phyloP scores from a whole-genome alignment of 2,113 vertebrate species.

The Alligator sinensis region DNA sequence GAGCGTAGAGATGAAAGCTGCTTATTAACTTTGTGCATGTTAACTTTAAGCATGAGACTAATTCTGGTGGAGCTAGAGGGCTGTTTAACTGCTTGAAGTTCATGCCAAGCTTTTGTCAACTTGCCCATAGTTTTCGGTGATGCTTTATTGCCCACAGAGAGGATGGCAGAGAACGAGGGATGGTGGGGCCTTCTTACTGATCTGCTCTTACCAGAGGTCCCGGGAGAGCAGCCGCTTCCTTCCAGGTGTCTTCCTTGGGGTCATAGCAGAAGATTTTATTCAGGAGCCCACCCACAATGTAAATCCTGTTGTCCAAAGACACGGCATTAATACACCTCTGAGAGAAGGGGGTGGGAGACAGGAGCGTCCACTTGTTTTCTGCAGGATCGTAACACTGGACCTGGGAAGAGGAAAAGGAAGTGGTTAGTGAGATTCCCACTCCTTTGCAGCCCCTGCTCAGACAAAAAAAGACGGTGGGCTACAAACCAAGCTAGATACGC shows the following conservation, averaged over 20 bases:
- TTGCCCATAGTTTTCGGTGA: not conserved
- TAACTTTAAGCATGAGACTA: too few relatives aligned
- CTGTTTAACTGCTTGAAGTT: not conserved
- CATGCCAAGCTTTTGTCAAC: not conserved
- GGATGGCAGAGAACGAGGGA: not conserved
- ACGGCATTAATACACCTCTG: conserved; percentile 81
- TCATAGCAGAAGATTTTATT: conserved; percentile 80
- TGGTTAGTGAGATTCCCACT: not conserved
- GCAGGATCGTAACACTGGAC: conserved; percentile 84
- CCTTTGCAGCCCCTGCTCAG: not conserved
- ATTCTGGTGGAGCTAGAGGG: not conserved
- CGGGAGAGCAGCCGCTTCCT: conserved; percentile 74
- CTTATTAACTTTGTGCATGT: too few relatives aligned
- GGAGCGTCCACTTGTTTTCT: conserved; percentile 75
- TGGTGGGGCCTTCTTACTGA: not conserved
- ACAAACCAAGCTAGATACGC: not conserved
- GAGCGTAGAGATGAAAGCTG: too few relatives aligned
- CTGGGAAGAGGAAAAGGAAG: conserved; percentile 54
- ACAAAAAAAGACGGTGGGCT: not conserved
- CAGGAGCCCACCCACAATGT: conserved; percentile 83
- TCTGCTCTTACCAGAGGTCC: conserved; percentile 80
- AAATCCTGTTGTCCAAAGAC: conserved; percentile 78
- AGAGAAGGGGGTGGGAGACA: conserved; percentile 79
- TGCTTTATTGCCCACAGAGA: too few relatives aligned
- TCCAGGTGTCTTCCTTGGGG: conserved; percentile 77